Percentiles rank a stretch among this genome's conserved stretches.
phyloP scores from a whole-genome alignment of 1,140 invertebrate genomes.

The Nasonia vitripennis region DNA sequence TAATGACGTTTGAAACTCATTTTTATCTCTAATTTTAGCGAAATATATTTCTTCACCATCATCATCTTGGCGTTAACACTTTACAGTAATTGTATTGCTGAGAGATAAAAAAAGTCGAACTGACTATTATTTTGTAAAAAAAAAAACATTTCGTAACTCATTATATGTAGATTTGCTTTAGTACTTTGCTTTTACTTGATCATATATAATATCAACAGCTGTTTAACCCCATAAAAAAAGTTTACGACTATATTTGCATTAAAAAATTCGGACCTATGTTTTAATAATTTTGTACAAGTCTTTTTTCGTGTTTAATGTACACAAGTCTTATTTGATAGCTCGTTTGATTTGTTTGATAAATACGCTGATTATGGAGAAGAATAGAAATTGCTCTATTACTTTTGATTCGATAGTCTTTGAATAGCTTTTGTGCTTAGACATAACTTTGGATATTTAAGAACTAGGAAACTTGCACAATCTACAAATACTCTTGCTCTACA shows the following conservation, averaged over 20 bases:
- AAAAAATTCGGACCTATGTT: slow-evolving; percentile 28
- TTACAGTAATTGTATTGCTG: not conserved
- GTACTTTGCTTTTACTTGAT: not conserved
- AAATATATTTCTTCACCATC: not conserved
- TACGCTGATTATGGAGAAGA: slow-evolving; percentile 1
- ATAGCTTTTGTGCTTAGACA: slow-evolving; percentile 1
- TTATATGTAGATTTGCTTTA: not conserved
- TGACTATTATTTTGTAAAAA: not conserved
- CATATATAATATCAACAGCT: not conserved
- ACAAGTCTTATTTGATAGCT: slow-evolving; percentile 7
- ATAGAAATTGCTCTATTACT: slow-evolving; percentile 42
- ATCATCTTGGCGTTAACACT: not conserved
- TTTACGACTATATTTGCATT: slow-evolving; percentile 11
- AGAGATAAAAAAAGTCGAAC: not conserved
- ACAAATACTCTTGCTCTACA: slow-evolving; percentile 1
- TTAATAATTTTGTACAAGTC: slow-evolving; percentile 37
- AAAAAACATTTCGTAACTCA: not conserved
- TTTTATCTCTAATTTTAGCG: not conserved
- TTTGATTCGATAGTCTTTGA: slow-evolving; percentile 40
- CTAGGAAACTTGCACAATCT: slow-evolving; percentile 24
- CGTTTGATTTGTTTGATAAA: slow-evolving; percentile 38
- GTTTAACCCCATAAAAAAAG: slow-evolving; percentile 35
- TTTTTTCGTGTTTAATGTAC: slow-evolving; percentile 14
- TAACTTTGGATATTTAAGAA: not conserved
- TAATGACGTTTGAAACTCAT: too few relatives aligned